Percentiles rank a stretch among this genome's conserved stretches.
phyloP scores from a whole-genome alignment of 1,140 invertebrate genomes.

The Cherax quadricarinatus region DNA sequence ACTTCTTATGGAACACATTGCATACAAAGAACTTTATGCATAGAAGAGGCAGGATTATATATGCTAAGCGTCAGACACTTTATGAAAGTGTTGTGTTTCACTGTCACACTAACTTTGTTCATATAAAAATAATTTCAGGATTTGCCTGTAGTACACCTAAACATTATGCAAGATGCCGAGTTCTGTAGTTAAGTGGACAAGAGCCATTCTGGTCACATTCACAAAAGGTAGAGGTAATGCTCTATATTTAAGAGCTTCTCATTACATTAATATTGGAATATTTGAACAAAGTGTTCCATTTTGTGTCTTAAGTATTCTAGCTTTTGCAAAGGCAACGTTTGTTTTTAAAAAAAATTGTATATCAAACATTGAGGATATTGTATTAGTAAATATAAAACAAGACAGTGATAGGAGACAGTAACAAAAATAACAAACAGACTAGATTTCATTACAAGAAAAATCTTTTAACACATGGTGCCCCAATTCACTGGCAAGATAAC shows the following conservation, averaged over 20 bases:
- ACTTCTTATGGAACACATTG: conserved; percentile 28
- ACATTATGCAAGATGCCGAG: conserved; percentile 27
- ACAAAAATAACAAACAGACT: conserved; percentile 69
- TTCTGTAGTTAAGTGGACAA: conserved; percentile 29
- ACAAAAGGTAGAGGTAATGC: conserved; percentile 43
- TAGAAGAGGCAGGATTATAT: conserved; percentile 45
- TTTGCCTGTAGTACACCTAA: conserved; percentile 39
- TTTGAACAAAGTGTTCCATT: conserved; percentile 15
- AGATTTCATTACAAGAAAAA: conserved; percentile 68
- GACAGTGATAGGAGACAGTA: conserved; percentile 57
- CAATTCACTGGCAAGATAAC: conserved; percentile 67
- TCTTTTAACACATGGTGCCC: conserved; percentile 59
- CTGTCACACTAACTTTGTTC: conserved; percentile 28
- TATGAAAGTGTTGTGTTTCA: conserved; percentile 51
- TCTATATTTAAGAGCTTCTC: neutral
- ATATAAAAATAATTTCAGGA: conserved; percentile 56
- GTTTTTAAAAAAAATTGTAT: neutral
- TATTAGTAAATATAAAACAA: conserved; percentile 43
- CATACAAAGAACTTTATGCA: conserved; percentile 39
- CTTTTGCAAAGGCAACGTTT: conserved; percentile 37
- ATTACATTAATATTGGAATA: conserved; percentile 15
- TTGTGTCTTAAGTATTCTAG: conserved; percentile 23
- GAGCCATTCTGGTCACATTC: conserved; percentile 30
- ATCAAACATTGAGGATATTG: conserved; percentile 40
- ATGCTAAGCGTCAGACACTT: conserved; percentile 41